Evolutionary conservation across 2,113 vertebrate genomes (phyloP).

Genomic region (Anhinga anhinga): DNA sequence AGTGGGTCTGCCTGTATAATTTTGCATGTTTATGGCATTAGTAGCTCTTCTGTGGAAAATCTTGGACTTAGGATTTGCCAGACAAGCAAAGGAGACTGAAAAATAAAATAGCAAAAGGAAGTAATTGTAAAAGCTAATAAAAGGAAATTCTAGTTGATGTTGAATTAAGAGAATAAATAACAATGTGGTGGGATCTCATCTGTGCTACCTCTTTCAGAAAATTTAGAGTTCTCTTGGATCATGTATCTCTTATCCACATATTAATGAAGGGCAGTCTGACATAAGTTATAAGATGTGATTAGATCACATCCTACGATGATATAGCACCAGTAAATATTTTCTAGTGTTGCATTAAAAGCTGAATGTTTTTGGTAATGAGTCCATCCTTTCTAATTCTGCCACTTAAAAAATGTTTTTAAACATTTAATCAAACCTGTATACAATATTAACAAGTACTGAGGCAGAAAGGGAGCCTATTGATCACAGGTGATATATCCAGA

Average conservation of each 20-base stretch:
- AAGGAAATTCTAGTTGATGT: not conserved
- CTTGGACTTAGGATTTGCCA: not conserved
- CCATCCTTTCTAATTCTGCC: conserved; percentile 36
- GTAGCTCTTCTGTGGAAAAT: not conserved
- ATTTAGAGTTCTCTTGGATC: not conserved
- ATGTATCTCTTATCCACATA: not conserved
- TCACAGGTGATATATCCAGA: conserved; percentile 55
- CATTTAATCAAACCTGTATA: conserved; percentile 19
- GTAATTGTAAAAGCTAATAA: not conserved
- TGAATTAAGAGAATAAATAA: not conserved
- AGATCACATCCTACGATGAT: conserved; percentile 21
- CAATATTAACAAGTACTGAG: conserved; percentile 31
- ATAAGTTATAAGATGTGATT: conserved; percentile 18
- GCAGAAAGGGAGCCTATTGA: conserved; percentile 48
- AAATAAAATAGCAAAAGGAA: not conserved
- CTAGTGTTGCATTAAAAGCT: not conserved
- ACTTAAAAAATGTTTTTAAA: conserved; percentile 42
- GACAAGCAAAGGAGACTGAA: not conserved
- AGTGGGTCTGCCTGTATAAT: not conserved
- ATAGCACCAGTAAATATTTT: conserved; percentile 13
- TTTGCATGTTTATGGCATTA: not conserved
- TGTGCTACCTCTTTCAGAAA: not conserved
- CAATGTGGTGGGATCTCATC: not conserved
- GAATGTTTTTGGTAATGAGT: conserved; percentile 13
- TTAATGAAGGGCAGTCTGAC: not conserved